These are phyloP conservation scores for Epinephelus malabaricus DNA, from an alignment of 2,797 vertebrate species.

Conservation along the genomic window DNA sequence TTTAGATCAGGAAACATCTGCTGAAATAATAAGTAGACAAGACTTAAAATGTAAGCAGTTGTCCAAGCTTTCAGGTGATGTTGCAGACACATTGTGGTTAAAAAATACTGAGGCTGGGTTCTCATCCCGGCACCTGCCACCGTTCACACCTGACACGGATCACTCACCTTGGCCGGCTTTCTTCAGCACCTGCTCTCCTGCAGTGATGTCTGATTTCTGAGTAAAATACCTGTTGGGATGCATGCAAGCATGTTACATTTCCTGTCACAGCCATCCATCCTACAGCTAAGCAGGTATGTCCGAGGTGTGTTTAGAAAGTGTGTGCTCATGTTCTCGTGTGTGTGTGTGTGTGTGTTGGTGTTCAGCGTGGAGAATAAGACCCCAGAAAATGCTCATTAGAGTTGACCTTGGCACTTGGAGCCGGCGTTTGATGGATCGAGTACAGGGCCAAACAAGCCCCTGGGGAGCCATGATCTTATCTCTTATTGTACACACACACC, in stretches of 20 bases:
- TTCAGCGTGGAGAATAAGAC: slow-evolving; percentile 86
- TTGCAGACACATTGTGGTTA: slow-evolving; percentile 8
- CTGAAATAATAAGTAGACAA: slow-evolving; percentile 5
- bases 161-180: slow-evolving; percentile 34
- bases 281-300: slow-evolving; percentile 77
- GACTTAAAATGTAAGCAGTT: not conserved
- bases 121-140: slow-evolving; percentile 36
- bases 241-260: slow-evolving; percentile 59
- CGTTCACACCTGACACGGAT: slow-evolving; percentile 46
- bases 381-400: slow-evolving; percentile 95
- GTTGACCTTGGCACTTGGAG: slow-evolving; percentile 95
- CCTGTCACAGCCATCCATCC: slow-evolving; percentile 74
- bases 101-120: not conserved
- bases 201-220: slow-evolving; percentile 34
- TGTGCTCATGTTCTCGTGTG: slow-evolving; percentile 9
- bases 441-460: slow-evolving; percentile 92
- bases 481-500: slow-evolving; percentile 92
- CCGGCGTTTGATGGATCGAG: slow-evolving; percentile 95
- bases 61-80: not conserved
- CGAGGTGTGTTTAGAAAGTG: slow-evolving; percentile 67
- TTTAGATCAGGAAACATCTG: not conserved
- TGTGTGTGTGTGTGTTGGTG: slow-evolving; percentile 40
- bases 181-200: slow-evolving; percentile 36
- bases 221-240: slow-evolving; percentile 67
- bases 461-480: slow-evolving; percentile 92